Percentiles rank a stretch among this genome's conserved stretches.
phyloP scores from a whole-genome alignment of 2,888 invertebrate genomes.

The Druceiella hillmani region DNA sequence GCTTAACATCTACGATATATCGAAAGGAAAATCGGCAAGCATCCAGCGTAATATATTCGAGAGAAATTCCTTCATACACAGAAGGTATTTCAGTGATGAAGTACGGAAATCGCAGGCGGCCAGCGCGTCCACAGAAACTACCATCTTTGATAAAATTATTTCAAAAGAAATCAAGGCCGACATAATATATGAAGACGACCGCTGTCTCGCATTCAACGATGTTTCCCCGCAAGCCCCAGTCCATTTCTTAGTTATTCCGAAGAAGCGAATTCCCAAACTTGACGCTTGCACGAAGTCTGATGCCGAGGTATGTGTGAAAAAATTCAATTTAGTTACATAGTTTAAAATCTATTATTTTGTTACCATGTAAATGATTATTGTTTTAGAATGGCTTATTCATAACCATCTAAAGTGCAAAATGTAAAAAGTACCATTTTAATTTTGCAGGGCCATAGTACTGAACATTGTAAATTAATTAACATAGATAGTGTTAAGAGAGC shows the following conservation, averaged over 20 bases:
- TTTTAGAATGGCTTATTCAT: no score
- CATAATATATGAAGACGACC: slow-evolving; percentile 76
- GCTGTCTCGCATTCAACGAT: slow-evolving; percentile 77
- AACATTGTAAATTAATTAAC: no score
- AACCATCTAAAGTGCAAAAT: no score
- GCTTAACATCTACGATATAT: slow-evolving; percentile 44
- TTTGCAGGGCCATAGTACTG: no score
- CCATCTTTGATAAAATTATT: slow-evolving; percentile 76
- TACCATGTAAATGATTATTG: no score
- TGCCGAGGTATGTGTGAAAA: slow-evolving; percentile 49
- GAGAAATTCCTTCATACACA: slow-evolving; percentile 35
- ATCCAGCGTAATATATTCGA: slow-evolving; percentile 26
- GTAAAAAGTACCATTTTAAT: no score
- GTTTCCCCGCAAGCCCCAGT: slow-evolving; percentile 74
- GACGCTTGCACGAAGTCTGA: slow-evolving; percentile 56
- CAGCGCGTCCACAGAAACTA: slow-evolving; percentile 41
- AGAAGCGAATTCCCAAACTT: slow-evolving; percentile 61
- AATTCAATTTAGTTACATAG: no score
- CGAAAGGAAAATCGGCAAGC: slow-evolving; percentile 36
- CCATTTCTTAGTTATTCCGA: slow-evolving; percentile 82
- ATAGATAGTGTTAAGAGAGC: no score
- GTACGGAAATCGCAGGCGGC: slow-evolving; percentile 40
- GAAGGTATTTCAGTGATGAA: slow-evolving; percentile 27
- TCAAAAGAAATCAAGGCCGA: slow-evolving; percentile 74
- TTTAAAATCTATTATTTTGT: no score